Percentiles rank a stretch among this genome's conserved stretches.
Evolutionary conservation across 2,113 vertebrate genomes (phyloP).

Genomic region (Nicator chloris): DNA sequence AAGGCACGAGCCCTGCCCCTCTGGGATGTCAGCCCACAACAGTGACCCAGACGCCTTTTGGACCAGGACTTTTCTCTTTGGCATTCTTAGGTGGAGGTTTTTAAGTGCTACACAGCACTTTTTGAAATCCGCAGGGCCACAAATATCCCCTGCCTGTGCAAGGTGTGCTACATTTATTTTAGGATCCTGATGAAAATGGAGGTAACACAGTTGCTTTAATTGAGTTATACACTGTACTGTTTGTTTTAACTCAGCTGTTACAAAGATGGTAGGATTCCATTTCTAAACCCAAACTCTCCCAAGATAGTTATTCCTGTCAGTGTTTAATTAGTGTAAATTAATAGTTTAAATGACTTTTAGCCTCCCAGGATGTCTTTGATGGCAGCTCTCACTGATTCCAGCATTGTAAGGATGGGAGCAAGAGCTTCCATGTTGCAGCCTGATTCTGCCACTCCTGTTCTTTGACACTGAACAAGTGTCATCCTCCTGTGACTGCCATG

Average conservation of each 20-base stretch:
- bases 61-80: neutral
- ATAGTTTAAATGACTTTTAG: slow-evolving; percentile 11
- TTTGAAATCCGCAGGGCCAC: neutral
- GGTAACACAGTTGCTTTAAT: neutral
- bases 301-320: neutral
- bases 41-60: neutral
- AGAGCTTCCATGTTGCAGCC: neutral
- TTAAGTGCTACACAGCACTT: neutral
- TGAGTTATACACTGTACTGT: neutral
- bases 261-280: neutral
- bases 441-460: neutral
- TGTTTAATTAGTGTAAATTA: slow-evolving; percentile 37
- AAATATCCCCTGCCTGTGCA: neutral
- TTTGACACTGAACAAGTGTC: neutral
- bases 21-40: neutral
- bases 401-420: neutral
- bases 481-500: neutral
- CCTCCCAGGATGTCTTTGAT: neutral
- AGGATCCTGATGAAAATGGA: neutral
- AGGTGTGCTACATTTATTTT: neutral
- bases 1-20: accelerated
- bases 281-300: slow-evolving; percentile 19
- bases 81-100: accelerated
- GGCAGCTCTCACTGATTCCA: neutral
- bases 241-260: neutral